phyloP scores from a whole-genome alignment of 1,140 invertebrate genomes.

The Carposina sasakii region DNA sequence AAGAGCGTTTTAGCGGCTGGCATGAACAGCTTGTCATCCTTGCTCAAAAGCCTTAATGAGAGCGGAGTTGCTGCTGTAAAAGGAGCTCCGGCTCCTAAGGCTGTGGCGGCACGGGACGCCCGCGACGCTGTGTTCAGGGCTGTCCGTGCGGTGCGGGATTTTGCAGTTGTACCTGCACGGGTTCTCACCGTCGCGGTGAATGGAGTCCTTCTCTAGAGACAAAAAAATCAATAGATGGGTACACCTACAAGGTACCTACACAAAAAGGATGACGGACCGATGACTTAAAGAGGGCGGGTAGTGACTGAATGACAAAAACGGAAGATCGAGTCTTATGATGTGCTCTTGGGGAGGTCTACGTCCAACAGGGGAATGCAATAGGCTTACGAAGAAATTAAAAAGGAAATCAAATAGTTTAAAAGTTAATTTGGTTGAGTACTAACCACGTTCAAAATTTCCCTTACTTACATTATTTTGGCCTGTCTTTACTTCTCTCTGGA shows the following conservation, averaged over 20 bases:
- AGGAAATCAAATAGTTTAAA: too few relatives aligned
- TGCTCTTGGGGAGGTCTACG: too few relatives aligned
- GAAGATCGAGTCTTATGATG: too few relatives aligned
- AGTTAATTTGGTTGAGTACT: too few relatives aligned
- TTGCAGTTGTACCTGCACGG: slow-evolving; percentile 27
- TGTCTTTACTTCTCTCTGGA: slow-evolving; percentile 39
- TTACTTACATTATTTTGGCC: slow-evolving; percentile 23
- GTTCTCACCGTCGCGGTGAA: slow-evolving; percentile 29
- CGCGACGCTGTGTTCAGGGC: slow-evolving; percentile 48
- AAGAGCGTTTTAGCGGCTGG: slow-evolving; percentile 57
- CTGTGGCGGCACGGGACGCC: slow-evolving; percentile 52
- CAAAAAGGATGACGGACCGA: too few relatives aligned
- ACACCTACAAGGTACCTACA: too few relatives aligned
- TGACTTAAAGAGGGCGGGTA: too few relatives aligned
- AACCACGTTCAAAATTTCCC: too few relatives aligned
- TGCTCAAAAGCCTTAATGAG: slow-evolving; percentile 43
- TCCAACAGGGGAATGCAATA: too few relatives aligned
- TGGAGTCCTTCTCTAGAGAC: slow-evolving; percentile 13
- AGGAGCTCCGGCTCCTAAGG: slow-evolving; percentile 35
- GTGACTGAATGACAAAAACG: too few relatives aligned
- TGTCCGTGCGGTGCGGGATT: slow-evolving; percentile 39
- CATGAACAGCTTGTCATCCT: slow-evolving; percentile 51
- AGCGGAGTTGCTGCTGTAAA: slow-evolving; percentile 41
- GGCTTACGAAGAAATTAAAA: too few relatives aligned
- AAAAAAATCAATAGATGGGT: too few relatives aligned